Evolutionary conservation across 2,113 vertebrate species (phyloP).

Genomic region (Marmota monax): DNA sequence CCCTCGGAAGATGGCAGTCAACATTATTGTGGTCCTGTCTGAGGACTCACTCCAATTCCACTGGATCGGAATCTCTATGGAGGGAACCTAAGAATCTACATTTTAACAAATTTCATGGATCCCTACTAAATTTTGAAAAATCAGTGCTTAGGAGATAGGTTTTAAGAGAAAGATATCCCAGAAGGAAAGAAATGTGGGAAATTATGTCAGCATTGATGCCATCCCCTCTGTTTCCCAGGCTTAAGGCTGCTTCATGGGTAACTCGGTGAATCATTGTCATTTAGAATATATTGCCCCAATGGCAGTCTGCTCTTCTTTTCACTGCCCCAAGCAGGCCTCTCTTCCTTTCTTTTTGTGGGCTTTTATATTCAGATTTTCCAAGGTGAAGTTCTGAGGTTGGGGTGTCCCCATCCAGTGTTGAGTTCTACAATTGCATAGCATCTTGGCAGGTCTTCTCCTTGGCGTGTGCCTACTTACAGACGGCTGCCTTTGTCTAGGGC

Average conservation of each 20-base stretch:
- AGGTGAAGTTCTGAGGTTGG: neutral
- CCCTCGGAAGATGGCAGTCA: neutral
- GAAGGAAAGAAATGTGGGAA: neutral
- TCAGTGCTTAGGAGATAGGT: neutral
- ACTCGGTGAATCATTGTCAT: neutral
- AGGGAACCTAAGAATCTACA: neutral
- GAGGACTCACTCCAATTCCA: neutral
- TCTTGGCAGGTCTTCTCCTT: neutral
- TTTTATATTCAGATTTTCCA: neutral
- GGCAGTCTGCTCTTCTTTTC: neutral
- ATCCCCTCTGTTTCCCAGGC: neutral
- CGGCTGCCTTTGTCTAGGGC: neutral
- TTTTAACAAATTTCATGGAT: constrained; percentile 19
- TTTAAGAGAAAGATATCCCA: neutral
- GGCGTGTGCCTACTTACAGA: neutral
- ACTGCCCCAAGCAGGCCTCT: neutral
- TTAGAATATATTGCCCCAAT: neutral
- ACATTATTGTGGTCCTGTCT: neutral
- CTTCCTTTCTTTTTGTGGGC: neutral
- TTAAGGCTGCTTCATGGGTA: neutral
- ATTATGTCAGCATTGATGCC: neutral
- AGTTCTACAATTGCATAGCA: neutral
- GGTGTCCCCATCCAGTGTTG: neutral
- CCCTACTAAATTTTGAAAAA: constrained; percentile 31
- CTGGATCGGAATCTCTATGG: neutral